A percentile compares a stretch with the other conserved stretches of the same genome.
Conservation (phyloP, 2,888 invertebrate species). For the Rambutsinella grinnellia region DNA sequence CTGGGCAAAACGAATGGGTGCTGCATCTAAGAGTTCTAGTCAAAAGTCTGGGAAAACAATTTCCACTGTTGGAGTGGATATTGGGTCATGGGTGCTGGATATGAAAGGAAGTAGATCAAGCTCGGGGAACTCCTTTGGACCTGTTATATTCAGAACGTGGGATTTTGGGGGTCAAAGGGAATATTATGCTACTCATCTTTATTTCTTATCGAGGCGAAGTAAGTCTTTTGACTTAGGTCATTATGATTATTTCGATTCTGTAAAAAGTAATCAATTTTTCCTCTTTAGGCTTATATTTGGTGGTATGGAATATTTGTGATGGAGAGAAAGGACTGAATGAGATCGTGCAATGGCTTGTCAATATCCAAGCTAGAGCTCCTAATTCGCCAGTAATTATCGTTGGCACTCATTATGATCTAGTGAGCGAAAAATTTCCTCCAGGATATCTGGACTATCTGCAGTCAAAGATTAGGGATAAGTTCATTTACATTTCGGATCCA, state of each 20-base stretch:
- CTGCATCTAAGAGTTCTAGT: slow-evolving; percentile 69
- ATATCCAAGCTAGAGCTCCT: slow-evolving; percentile 94
- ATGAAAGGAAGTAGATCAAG: slow-evolving; percentile 79
- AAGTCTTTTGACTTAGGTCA: background rate
- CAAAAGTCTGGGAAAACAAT: slow-evolving; percentile 81
- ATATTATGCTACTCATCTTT: slow-evolving; percentile 98
- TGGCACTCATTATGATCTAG: slow-evolving; percentile 95
- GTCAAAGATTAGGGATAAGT: slow-evolving; percentile 84
- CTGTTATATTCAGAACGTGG: slow-evolving; percentile 96
- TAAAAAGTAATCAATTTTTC: background rate
- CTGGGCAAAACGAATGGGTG: slow-evolving; percentile 95
- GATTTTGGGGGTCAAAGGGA: slow-evolving; percentile 99
- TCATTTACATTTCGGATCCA: slow-evolving; percentile 94
- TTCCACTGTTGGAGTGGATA: slow-evolving; percentile 98
- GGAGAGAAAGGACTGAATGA: slow-evolving; percentile 91
- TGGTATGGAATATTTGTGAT: slow-evolving; percentile 94
- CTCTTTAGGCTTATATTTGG: slow-evolving; percentile 80
- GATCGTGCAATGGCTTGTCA: slow-evolving; percentile 96
- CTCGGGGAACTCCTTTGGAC: slow-evolving; percentile 78
- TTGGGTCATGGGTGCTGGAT: slow-evolving; percentile 94
- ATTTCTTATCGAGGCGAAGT: slow-evolving; percentile 95
- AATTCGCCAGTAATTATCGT: slow-evolving; percentile 97
- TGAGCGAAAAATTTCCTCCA: slow-evolving; percentile 75
- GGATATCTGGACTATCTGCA: slow-evolving; percentile 82
- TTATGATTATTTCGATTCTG: background rate